Conservation (phyloP, 2,113 vertebrate genomes). For the Struthidea cinerea region DNA sequence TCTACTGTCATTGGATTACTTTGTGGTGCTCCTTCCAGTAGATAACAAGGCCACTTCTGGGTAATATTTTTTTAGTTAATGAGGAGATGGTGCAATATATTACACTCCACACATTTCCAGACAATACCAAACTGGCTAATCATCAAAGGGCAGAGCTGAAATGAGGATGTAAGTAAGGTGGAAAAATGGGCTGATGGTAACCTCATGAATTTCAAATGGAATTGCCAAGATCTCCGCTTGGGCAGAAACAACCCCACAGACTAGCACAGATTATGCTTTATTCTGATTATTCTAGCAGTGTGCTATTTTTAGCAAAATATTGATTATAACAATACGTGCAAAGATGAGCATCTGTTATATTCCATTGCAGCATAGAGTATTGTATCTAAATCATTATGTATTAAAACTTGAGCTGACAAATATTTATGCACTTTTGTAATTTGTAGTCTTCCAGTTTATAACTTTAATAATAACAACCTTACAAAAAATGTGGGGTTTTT, state of each 20-base stretch:
- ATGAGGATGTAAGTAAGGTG: not conserved
- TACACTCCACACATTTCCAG: not conserved
- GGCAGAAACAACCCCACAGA: not conserved
- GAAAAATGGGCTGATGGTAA: rapidly evolving
- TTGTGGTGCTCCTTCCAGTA: not conserved
- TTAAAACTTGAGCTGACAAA: not conserved
- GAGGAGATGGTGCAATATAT: not conserved
- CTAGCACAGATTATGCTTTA: not conserved
- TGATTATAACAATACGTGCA: not conserved
- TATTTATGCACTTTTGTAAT: not conserved
- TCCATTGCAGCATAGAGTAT: not conserved
- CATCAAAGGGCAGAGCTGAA: not conserved
- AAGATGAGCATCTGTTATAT: not conserved
- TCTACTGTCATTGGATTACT: not conserved
- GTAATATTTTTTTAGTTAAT: not conserved
- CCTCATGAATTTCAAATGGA: not conserved
- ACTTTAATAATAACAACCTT: not conserved
- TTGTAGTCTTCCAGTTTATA: not conserved
- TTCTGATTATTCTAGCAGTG: not conserved
- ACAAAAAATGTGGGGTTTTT: not conserved
- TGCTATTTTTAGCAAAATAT: not conserved
- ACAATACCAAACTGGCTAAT: not conserved
- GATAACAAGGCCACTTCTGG: not conserved
- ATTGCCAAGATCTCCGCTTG: not conserved
- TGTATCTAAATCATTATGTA: not conserved